Conservation (phyloP, 2,888 invertebrate species). For the Embidobia sp. region DNA sequence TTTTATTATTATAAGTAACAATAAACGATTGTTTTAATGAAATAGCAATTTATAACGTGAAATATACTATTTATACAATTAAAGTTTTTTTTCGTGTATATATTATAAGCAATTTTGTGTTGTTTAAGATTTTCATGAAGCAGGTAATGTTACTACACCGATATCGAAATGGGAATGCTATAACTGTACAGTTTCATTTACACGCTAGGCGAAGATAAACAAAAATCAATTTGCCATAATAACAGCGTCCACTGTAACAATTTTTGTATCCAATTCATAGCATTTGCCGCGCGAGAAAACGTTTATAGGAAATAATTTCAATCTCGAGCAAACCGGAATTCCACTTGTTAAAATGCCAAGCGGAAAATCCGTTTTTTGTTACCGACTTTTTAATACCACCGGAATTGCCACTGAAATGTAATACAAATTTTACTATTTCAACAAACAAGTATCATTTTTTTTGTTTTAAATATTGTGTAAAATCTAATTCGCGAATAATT, state of each 20-base stretch:
- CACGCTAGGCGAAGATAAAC: constrained; percentile 42
- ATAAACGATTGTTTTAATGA: too few relatives aligned
- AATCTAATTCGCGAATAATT: too few relatives aligned
- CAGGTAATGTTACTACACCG: not conserved
- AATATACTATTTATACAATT: too few relatives aligned
- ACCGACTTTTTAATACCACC: constrained; percentile 6
- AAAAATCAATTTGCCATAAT: constrained; percentile 54
- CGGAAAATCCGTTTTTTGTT: constrained; percentile 34
- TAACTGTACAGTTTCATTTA: constrained; percentile 46
- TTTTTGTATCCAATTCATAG: constrained; percentile 41
- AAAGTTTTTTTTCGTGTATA: too few relatives aligned
- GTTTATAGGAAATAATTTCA: constrained; percentile 24
- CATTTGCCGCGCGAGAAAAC: constrained; percentile 19
- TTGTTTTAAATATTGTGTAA: not conserved
- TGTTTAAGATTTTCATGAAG: constrained; percentile 5
- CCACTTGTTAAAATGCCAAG: constrained; percentile 30
- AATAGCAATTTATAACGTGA: too few relatives aligned
- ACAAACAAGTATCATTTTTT: too few relatives aligned
- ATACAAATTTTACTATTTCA: not conserved
- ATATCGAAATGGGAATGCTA: constrained; percentile 39
- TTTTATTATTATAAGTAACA: too few relatives aligned
- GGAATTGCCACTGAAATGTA: constrained; percentile 14
- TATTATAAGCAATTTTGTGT: too few relatives aligned
- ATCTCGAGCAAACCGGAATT: constrained; percentile 35
- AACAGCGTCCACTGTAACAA: constrained; percentile 18